These are phyloP conservation scores for Callipepla californica DNA, from an alignment of 2,113 vertebrate genomes.

Conservation along the genomic window DNA sequence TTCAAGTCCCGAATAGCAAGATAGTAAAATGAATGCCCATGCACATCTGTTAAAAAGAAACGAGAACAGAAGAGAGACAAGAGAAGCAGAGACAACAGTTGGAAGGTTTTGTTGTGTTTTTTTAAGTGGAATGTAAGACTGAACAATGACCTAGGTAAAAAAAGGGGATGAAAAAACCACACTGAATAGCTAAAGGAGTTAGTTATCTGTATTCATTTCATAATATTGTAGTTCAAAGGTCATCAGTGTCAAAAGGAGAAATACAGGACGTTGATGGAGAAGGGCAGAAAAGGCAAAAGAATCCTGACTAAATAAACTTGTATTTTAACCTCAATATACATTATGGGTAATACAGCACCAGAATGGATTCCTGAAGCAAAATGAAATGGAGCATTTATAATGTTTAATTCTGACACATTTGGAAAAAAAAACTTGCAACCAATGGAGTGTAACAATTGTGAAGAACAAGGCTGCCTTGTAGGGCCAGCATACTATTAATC, in stretches of 20 bases:
- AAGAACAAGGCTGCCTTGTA: conserved; percentile 26
- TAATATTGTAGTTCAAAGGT: neutral
- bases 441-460: neutral
- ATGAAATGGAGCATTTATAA: neutral
- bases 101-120: neutral
- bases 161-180: neutral
- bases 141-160: neutral
- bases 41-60: neutral
- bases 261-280: neutral
- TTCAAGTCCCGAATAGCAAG: neutral
- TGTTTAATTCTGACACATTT: neutral
- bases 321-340: neutral
- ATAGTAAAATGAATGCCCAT: neutral
- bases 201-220: neutral
- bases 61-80: neutral
- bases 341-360: neutral
- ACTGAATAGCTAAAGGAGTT: neutral
- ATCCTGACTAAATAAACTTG: neutral
- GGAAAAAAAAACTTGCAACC: neutral
- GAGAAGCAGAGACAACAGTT: neutral
- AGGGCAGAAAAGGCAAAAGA: conserved; percentile 7
- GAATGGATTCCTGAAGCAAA: neutral
- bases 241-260: neutral
- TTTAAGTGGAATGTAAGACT: neutral
- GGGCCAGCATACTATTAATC: neutral